phyloP scores from a whole-genome alignment of 1,140 invertebrate species.

The Camponotus vicinus region DNA sequence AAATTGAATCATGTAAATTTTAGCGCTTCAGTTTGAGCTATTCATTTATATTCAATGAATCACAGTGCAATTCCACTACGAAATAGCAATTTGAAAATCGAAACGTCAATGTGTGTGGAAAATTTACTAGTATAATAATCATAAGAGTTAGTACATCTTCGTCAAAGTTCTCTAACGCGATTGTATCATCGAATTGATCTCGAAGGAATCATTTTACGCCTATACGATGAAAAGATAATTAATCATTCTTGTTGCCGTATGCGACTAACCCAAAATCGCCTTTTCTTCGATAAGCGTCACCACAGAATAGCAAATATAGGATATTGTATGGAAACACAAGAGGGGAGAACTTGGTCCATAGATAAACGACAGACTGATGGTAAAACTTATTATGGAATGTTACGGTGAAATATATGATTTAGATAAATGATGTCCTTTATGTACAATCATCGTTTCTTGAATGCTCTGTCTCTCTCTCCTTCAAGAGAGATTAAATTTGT shows the following conservation, averaged over 20 bases:
- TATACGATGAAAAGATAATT: slow-evolving; percentile 31
- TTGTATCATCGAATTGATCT: slow-evolving; percentile 16
- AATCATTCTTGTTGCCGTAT: slow-evolving; percentile 17
- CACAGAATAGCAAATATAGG: neutral
- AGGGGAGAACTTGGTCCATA: slow-evolving; percentile 11
- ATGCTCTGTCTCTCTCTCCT: neutral
- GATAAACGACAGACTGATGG: slow-evolving; percentile 37
- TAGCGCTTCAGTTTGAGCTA: neutral
- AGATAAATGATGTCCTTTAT: slow-evolving; percentile 28
- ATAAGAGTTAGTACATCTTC: slow-evolving; percentile 11
- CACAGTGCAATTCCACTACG: neutral
- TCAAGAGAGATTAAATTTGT: slow-evolving; percentile 27
- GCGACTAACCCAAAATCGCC: slow-evolving; percentile 38
- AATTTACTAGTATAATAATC: slow-evolving; percentile 4
- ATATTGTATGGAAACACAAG: slow-evolving; percentile 3
- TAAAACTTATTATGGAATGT: slow-evolving; percentile 38
- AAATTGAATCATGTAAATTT: neutral
- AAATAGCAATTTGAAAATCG: neutral
- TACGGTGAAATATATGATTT: slow-evolving; percentile 30
- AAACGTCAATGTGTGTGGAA: too few species aligned
- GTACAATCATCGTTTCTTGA: neutral
- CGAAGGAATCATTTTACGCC: neutral
- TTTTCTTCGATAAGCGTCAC: slow-evolving; percentile 40
- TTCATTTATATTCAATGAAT: neutral
- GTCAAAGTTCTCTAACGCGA: slow-evolving; percentile 25